These are phyloP conservation scores for Hemibagrus wyckioides DNA, from an alignment of 2,113 vertebrate genomes.

Conservation along the genomic window DNA sequence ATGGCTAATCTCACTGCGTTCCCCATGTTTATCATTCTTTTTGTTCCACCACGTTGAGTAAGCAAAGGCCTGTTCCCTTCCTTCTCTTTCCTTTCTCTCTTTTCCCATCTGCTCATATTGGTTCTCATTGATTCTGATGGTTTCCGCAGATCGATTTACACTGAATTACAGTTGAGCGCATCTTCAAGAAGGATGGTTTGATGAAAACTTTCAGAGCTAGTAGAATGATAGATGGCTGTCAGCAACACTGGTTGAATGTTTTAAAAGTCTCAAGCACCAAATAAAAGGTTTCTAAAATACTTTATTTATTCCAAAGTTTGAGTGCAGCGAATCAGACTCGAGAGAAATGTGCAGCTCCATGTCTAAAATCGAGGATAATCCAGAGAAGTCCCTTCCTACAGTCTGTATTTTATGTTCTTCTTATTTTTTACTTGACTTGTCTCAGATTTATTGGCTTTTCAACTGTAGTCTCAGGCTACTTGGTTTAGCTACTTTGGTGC, in stretches of 20 bases:
- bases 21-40: conserved; percentile 27
- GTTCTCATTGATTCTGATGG: not conserved
- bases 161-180: not conserved
- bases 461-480: not conserved
- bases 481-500: not conserved
- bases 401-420: not conserved
- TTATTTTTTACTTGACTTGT: not conserved
- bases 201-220: not conserved
- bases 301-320: not conserved
- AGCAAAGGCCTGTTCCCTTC: not conserved
- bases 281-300: not conserved
- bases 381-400: not conserved
- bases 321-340: not conserved
- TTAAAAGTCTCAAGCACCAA: not conserved
- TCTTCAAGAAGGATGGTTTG: not conserved
- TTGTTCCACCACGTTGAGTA: conserved; percentile 19
- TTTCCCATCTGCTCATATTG: not conserved
- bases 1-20: conserved; percentile 20
- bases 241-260: not conserved
- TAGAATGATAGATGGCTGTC: not conserved
- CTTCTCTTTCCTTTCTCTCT: not conserved
- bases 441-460: not conserved
- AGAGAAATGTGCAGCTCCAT: not conserved
- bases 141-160: not conserved
- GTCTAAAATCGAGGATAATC: not conserved